A percentile compares a stretch with the other conserved stretches of the same genome.
These are phyloP conservation scores for Platynereis dumerilii DNA, from an alignment of 2,888 invertebrate species.

Conservation along the genomic window DNA sequence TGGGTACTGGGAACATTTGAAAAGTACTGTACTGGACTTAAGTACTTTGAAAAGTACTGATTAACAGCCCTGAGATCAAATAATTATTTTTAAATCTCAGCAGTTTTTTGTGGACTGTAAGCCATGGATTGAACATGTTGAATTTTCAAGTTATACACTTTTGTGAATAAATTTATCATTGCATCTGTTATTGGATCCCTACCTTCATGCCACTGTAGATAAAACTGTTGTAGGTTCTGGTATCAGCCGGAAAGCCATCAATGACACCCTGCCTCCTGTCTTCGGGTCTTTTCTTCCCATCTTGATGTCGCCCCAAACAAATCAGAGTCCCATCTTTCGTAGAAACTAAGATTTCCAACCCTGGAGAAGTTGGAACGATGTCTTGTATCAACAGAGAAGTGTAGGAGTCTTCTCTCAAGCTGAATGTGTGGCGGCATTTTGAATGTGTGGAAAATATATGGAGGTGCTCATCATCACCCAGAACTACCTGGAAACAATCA, in stretches of 20 bases:
- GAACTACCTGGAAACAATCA: conserved; percentile 18
- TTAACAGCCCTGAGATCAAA: no score
- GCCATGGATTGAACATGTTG: no score
- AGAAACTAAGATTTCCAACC: conserved; percentile 51
- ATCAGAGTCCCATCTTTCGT: conserved; percentile 57
- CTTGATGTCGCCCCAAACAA: conserved; percentile 44
- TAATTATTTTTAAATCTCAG: no score
- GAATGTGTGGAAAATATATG: conserved; percentile 51
- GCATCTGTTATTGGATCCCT: no score
- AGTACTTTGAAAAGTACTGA: no score
- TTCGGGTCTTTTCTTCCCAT: neutral
- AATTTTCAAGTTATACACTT: no score
- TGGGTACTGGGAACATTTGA: no score
- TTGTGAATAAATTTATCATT: no score
- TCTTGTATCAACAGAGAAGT: conserved; percentile 54
- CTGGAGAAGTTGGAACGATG: conserved; percentile 46
- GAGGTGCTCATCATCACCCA: conserved; percentile 51
- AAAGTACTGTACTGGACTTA: no score
- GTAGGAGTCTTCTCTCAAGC: conserved; percentile 53
- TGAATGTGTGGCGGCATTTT: conserved; percentile 46
- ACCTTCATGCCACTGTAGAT: conserved; percentile 15
- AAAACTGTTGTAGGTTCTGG: conserved; percentile 21
- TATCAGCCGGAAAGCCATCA: conserved; percentile 24
- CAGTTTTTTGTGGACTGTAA: no score
- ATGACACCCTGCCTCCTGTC: conserved; percentile 5